Evolutionary conservation across 1,140 invertebrate genomes (phyloP).

Genomic region (Aphelinus atriplicis): DNA sequence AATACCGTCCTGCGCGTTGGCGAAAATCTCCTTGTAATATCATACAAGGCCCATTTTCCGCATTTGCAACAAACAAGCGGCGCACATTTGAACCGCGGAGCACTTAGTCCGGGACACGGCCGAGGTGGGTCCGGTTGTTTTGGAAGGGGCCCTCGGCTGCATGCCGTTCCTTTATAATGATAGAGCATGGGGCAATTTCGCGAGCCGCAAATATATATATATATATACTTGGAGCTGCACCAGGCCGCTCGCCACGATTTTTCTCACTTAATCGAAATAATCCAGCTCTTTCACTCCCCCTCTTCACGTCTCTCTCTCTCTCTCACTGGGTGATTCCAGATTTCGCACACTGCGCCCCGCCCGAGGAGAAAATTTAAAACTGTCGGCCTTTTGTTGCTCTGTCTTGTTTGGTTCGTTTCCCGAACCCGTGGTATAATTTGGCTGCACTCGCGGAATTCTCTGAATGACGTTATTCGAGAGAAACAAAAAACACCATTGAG

Average conservation of each 20-base stretch:
- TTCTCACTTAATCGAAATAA: conserved; percentile 31
- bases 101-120: too few relatives aligned
- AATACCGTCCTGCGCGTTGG: too few relatives aligned
- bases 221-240: background rate
- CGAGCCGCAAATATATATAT: background rate
- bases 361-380: background rate
- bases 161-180: background rate
- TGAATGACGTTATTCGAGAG: too few relatives aligned
- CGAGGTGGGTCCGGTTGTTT: too few relatives aligned
- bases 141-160: too few relatives aligned
- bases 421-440: conserved; percentile 12
- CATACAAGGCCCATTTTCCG: too few relatives aligned
- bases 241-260: conserved; percentile 1
- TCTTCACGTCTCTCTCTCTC: background rate
- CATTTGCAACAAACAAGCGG: too few relatives aligned
- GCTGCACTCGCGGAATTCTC: background rate
- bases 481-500: too few relatives aligned
- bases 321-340: background rate
- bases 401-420: too few relatives aligned
- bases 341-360: conserved; percentile 2
- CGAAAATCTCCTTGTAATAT: too few relatives aligned
- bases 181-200: conserved; percentile 8
- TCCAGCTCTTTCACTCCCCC: background rate
- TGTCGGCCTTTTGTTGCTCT: background rate
- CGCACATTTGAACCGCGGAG: too few relatives aligned